These are phyloP conservation scores for Caenorhabditis plicata DNA, from an alignment of 2,888 invertebrate species.

Conservation along the genomic window DNA sequence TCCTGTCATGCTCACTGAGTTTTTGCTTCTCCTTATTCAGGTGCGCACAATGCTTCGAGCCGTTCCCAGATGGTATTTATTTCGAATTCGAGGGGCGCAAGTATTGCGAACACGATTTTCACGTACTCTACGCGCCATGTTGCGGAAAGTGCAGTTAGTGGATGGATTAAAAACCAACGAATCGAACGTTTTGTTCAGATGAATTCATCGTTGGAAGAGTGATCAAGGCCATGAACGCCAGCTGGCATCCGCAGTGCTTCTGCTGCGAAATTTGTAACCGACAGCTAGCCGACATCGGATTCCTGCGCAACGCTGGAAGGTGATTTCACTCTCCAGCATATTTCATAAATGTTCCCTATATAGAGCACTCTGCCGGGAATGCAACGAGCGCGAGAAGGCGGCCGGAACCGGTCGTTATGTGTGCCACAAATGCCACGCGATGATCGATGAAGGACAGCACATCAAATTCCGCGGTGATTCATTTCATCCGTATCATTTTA, in stretches of 20 bases:
- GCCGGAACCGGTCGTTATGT: slow-evolving; percentile 92
- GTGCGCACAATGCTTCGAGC: slow-evolving; percentile 96
- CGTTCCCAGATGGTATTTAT: slow-evolving; percentile 94
- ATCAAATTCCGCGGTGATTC: slow-evolving; percentile 79
- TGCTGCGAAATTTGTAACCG: slow-evolving; percentile 88
- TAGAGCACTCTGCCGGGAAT: slow-evolving; percentile 86
- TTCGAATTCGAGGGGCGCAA: slow-evolving; percentile 98
- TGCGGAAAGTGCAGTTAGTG: slow-evolving; percentile 77
- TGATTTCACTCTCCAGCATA: slow-evolving; percentile 30
- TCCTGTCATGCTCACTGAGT: not conserved
- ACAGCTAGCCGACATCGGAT: slow-evolving; percentile 92
- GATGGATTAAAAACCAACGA: not conserved
- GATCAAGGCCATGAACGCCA: slow-evolving; percentile 97
- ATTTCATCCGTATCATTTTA: slow-evolving; percentile 98
- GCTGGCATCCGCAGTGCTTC: slow-evolving; percentile 98
- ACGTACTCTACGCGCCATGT: slow-evolving; percentile 90
- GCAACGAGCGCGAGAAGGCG: slow-evolving; percentile 93
- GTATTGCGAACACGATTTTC: slow-evolving; percentile 98
- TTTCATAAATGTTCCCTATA: slow-evolving; percentile 5
- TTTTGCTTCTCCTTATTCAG: slow-evolving; percentile 68
- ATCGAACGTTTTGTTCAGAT: slow-evolving; percentile 38
- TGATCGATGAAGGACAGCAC: slow-evolving; percentile 70
- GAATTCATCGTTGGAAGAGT: slow-evolving; percentile 98
- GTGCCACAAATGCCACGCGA: slow-evolving; percentile 71
- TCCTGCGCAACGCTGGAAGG: slow-evolving; percentile 77